These are phyloP conservation scores for Doris montereyensis DNA, from an alignment of 2,888 invertebrate genomes.

Conservation along the genomic window DNA sequence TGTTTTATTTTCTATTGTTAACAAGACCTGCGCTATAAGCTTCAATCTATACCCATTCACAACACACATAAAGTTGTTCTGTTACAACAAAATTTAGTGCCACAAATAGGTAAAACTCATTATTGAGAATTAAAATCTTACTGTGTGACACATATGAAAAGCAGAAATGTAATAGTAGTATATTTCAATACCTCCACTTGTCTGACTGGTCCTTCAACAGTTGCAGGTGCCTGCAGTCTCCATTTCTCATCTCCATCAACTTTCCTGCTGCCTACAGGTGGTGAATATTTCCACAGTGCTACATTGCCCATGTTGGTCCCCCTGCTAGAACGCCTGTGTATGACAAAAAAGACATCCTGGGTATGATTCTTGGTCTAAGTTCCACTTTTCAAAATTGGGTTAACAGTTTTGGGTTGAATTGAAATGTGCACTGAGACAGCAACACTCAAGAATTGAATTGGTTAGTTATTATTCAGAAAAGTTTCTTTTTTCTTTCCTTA, in stretches of 20 bases:
- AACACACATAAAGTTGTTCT: not conserved
- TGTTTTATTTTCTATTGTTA: no score
- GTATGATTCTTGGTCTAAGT: no score
- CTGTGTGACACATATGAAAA: not conserved
- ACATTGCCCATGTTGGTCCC: conserved; percentile 90
- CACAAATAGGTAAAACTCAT: not conserved
- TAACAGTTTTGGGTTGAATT: no score
- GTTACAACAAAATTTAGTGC: not conserved
- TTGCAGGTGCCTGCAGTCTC: conserved; percentile 83
- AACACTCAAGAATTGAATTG: no score
- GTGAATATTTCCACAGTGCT: conserved; percentile 83
- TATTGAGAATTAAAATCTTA: not conserved
- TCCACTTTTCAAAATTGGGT: no score
- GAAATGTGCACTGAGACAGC: no score
- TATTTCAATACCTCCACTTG: conserved; percentile 76
- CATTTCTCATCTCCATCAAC: conserved; percentile 84
- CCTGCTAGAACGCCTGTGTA: conserved; percentile 84
- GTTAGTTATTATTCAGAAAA: no score
- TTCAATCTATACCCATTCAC: no score
- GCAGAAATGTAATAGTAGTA: not conserved
- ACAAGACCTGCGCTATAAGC: no score
- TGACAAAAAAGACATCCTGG: not conserved
- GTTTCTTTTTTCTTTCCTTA: no score
- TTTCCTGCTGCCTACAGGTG: conserved; percentile 61
- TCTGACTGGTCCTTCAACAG: conserved; percentile 69